Evolutionary conservation across 1,140 invertebrate species (phyloP).

Genomic region (Ceratina australensis): DNA sequence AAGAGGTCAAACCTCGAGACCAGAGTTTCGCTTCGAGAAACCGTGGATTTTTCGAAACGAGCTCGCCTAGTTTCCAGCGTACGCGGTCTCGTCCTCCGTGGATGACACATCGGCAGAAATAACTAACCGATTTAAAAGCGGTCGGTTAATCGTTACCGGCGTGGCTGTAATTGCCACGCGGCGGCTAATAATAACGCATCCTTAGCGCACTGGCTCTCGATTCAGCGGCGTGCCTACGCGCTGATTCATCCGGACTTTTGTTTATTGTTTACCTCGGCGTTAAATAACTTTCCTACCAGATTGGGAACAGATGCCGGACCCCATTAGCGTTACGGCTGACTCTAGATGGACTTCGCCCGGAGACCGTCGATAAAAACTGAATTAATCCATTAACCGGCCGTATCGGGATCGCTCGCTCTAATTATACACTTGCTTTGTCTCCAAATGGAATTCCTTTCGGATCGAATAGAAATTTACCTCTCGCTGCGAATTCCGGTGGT

Average conservation of each 20-base stretch:
- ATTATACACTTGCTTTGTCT: too few relatives aligned
- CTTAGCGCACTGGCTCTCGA: neutral
- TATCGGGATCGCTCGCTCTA: too few relatives aligned
- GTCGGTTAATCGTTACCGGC: constrained; percentile 28
- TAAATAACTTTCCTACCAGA: constrained; percentile 3
- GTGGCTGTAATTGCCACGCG: constrained; percentile 17
- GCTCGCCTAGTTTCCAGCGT: constrained; percentile 17
- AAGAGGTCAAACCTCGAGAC: too few relatives aligned
- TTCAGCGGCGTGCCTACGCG: constrained; percentile 1
- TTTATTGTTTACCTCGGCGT: constrained; percentile 30
- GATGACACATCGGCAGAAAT: constrained; percentile 28
- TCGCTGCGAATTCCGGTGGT: too few relatives aligned
- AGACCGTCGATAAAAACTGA: neutral
- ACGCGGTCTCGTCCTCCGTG: neutral
- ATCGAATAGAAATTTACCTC: too few relatives aligned
- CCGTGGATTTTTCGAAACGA: too few relatives aligned
- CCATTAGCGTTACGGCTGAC: neutral
- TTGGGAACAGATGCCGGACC: neutral
- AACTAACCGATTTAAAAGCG: constrained; percentile 39
- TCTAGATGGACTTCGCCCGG: neutral
- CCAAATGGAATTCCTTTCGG: too few relatives aligned
- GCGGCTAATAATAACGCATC: constrained; percentile 33
- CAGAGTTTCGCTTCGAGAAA: too few relatives aligned
- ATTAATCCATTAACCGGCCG: neutral
- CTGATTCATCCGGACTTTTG: constrained; percentile 38